These are phyloP conservation scores for Proteles cristata DNA, from an alignment of 2,113 vertebrate species.

Conservation along the genomic window DNA sequence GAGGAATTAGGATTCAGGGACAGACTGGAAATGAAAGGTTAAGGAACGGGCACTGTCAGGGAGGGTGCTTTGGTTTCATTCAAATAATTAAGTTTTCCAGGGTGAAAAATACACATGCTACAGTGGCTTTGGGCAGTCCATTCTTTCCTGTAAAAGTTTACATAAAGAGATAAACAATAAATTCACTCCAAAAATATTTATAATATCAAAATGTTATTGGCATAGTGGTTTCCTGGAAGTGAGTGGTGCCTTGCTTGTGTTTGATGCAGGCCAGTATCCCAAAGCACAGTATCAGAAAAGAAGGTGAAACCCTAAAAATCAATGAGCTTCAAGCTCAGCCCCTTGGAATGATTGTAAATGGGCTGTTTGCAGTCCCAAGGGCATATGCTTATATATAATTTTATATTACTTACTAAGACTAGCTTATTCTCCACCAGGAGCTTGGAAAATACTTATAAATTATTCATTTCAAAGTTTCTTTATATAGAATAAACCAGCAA, in stretches of 20 bases:
- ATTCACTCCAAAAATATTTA: not conserved
- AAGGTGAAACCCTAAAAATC: not conserved
- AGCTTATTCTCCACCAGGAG: not conserved
- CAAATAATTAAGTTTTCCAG: not conserved
- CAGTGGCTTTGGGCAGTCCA: not conserved
- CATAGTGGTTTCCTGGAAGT: not conserved
- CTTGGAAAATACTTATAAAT: not conserved
- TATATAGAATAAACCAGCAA: not conserved
- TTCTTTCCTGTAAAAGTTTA: constrained; percentile 38
- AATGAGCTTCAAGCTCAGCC: not conserved
- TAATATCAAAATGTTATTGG: constrained; percentile 9
- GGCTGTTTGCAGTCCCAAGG: not conserved
- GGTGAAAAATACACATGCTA: not conserved
- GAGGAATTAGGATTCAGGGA: not conserved
- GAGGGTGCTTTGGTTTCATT: not conserved
- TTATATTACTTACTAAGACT: not conserved
- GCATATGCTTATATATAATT: not conserved
- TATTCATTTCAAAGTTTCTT: not conserved
- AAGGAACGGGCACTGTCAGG: no score
- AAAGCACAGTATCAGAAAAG: not conserved
- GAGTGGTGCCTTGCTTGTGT: not conserved
- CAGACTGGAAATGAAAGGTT: not conserved
- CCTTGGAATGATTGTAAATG: not conserved
- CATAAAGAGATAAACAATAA: not conserved
- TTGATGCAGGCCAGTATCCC: not conserved